phyloP scores from a whole-genome alignment of 2,888 invertebrate species.

The Marronus borbonicus region DNA sequence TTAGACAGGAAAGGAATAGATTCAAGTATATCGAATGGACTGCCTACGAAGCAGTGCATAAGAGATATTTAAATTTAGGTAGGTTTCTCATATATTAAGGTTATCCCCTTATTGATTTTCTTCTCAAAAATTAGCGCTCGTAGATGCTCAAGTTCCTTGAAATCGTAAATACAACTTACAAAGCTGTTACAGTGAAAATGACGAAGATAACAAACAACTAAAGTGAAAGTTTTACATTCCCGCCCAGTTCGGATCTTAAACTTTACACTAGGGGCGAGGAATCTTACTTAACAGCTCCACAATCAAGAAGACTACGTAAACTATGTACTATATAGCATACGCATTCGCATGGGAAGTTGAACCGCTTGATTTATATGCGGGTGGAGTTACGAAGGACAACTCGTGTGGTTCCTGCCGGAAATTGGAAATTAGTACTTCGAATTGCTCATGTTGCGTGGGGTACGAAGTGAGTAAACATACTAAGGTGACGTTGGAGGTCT shows the following conservation, averaged over 20 bases:
- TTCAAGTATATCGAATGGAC: constrained; percentile 95
- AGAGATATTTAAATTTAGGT: constrained; percentile 93
- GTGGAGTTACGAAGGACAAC: constrained; percentile 55
- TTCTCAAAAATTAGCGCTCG: too few species aligned
- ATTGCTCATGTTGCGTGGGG: constrained; percentile 51
- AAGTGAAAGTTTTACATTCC: background rate
- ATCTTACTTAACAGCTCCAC: constrained; percentile 24
- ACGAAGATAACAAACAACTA: constrained; percentile 5
- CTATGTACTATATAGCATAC: constrained; percentile 6
- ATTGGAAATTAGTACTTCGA: constrained; percentile 57
- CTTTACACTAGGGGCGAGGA: background rate
- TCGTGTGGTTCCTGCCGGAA: constrained; percentile 58
- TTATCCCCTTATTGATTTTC: background rate
- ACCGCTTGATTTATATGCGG: constrained; percentile 60
- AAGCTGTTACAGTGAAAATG: background rate
- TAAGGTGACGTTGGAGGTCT: background rate
- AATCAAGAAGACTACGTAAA: constrained; percentile 34
- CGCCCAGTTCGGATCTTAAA: background rate
- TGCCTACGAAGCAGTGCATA: constrained; percentile 92
- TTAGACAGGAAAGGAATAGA: constrained; percentile 84
- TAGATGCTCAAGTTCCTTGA: background rate
- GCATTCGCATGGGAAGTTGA: constrained; percentile 56
- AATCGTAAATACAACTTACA: background rate
- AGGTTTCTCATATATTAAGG: constrained; percentile 62
- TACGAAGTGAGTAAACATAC: constrained; percentile 49